phyloP scores from a whole-genome alignment of 2,113 vertebrate genomes.

The Uria aalge region DNA sequence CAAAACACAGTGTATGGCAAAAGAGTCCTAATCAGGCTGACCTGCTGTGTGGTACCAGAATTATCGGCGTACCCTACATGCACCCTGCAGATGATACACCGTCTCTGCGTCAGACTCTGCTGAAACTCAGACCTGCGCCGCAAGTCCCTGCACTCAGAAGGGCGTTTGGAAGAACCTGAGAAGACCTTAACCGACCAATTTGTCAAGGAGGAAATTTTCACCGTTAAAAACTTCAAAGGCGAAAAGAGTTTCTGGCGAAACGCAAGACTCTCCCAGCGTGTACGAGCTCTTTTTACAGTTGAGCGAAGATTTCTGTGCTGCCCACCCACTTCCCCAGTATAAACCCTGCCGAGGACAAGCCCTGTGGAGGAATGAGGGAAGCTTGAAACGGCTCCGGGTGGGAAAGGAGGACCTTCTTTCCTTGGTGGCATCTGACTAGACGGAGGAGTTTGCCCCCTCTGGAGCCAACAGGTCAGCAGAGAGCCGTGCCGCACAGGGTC shows the following conservation, averaged over 20 bases:
- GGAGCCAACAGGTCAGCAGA: not conserved
- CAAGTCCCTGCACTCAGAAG: not conserved
- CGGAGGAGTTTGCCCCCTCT: not conserved
- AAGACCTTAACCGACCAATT: not conserved
- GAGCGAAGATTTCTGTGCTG: not conserved
- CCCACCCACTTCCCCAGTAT: not conserved
- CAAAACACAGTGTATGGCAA: constrained; percentile 47
- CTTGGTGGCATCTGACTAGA: not conserved
- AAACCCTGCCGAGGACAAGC: not conserved
- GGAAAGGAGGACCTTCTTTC: not conserved
- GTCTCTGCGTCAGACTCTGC: not conserved
- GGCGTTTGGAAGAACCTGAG: not conserved
- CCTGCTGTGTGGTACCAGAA: constrained; percentile 5
- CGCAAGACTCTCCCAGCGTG: not conserved
- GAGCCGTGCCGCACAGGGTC: rapidly evolving
- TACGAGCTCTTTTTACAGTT: not conserved
- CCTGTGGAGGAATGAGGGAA: not conserved
- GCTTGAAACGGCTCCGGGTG: not conserved
- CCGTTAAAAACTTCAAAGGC: not conserved
- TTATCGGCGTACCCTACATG: not conserved
- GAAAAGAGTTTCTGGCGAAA: not conserved
- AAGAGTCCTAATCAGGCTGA: constrained; percentile 52
- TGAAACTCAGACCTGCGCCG: not conserved
- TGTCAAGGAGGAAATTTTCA: not conserved
- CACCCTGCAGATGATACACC: not conserved